A percentile compares a stretch with the other conserved stretches of the same genome.
These are phyloP conservation scores for Bombyx huttoni DNA, from an alignment of 2,888 invertebrate species.

Conservation along the genomic window DNA sequence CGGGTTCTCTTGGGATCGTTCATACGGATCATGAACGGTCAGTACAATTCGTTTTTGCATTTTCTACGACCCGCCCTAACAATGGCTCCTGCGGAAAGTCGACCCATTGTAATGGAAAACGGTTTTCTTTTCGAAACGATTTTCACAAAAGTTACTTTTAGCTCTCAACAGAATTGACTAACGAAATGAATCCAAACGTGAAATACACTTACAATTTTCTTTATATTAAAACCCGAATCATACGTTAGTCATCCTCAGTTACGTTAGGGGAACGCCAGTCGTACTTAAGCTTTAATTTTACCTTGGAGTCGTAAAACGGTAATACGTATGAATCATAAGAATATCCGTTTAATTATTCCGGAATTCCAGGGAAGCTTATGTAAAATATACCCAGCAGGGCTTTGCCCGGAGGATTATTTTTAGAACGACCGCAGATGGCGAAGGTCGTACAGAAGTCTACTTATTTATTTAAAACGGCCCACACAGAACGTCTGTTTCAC, in stretches of 20 bases:
- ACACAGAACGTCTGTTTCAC: conserved; percentile 28
- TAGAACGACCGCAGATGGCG: conserved; percentile 52
- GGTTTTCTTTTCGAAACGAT: conserved; percentile 12
- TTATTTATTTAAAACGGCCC: conserved; percentile 55
- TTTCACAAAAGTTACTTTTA: background rate
- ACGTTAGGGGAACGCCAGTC: background rate
- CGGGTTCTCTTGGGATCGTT: conserved; percentile 27
- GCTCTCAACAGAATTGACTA: background rate
- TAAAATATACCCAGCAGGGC: conserved; percentile 17
- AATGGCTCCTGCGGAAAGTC: conserved; percentile 12
- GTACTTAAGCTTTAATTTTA: background rate
- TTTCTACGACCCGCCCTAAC: conserved; percentile 23
- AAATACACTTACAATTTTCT: background rate
- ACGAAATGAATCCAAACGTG: no score
- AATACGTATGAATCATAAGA: conserved; percentile 14
- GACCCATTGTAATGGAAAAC: conserved; percentile 17
- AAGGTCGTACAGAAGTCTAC: conserved; percentile 50
- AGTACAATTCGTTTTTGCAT: conserved; percentile 31
- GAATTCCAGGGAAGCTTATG: conserved; percentile 19
- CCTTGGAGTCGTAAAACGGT: conserved; percentile 7
- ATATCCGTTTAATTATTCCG: conserved; percentile 24
- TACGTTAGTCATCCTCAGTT: background rate
- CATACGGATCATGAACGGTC: conserved; percentile 25
- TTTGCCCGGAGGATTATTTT: conserved; percentile 39
- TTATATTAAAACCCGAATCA: background rate